Conservation (phyloP, 1,140 invertebrate genomes). For the Trichonephila clavipes region DNA sequence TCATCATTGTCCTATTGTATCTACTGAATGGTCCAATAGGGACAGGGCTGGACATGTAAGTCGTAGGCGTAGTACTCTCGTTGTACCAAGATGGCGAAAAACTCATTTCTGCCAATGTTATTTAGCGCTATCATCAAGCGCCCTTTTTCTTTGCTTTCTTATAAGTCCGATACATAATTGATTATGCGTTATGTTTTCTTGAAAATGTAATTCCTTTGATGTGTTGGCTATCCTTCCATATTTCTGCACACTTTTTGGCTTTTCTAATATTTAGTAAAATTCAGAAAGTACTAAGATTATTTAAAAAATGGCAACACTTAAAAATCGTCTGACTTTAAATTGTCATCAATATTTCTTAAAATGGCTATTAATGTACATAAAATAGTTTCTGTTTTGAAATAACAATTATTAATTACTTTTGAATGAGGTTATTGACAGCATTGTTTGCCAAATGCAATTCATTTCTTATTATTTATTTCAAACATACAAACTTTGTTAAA, state of each 20-base stretch:
- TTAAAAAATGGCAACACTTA: no score
- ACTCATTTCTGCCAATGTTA: constrained; percentile 25
- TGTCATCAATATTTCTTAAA: no score
- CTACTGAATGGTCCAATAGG: constrained; percentile 45
- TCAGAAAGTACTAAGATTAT: no score
- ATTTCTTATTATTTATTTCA: no score
- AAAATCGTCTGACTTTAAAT: no score
- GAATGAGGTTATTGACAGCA: no score
- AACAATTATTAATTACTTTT: no score
- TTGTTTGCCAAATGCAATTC: no score
- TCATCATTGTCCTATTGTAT: constrained; percentile 21
- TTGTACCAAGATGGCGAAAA: constrained; percentile 6
- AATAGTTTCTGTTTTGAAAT: no score
- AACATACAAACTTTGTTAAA: no score
- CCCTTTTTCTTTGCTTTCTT: constrained; percentile 57
- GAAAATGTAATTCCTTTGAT: background rate
- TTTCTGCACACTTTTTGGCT: background rate
- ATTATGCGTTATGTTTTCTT: background rate
- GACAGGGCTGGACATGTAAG: constrained; percentile 36
- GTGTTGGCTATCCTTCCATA: background rate
- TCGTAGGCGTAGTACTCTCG: constrained; percentile 54
- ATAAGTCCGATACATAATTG: constrained; percentile 47
- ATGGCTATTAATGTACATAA: no score
- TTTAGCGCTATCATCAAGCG: constrained; percentile 9
- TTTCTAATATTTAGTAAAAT: no score